These are phyloP conservation scores for Passer montanus DNA, from an alignment of 2,113 vertebrate species.

Conservation along the genomic window DNA sequence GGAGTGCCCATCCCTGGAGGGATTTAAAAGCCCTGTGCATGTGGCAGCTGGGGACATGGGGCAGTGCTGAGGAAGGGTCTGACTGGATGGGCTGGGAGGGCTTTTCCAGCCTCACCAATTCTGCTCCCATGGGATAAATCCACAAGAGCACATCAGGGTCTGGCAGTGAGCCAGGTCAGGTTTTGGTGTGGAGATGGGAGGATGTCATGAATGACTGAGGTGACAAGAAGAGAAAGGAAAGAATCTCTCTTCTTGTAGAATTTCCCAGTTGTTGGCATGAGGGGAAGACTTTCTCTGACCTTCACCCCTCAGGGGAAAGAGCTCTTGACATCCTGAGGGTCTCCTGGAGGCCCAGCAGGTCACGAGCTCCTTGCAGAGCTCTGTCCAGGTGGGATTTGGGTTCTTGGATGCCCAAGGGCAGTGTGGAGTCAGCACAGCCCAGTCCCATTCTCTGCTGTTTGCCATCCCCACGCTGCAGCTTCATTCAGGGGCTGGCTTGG, in stretches of 20 bases:
- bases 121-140: background rate
- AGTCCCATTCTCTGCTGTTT: rapidly evolving
- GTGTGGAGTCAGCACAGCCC: rapidly evolving
- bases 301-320: background rate
- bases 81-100: background rate
- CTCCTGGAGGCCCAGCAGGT: background rate
- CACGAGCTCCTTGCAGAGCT: background rate
- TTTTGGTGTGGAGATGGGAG: background rate
- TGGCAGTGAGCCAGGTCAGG: background rate
- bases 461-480: background rate
- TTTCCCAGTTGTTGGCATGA: background rate
- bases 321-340: background rate
- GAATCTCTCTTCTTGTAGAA: background rate
- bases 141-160: no score
- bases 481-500: rapidly evolving
- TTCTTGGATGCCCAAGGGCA: background rate
- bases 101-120: background rate
- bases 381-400: background rate
- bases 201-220: no score
- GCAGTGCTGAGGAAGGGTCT: background rate
- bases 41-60: background rate
- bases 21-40: background rate
- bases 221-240: background rate
- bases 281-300: background rate
- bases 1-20: background rate